Evolutionary conservation across 1,140 invertebrate genomes (phyloP), one percentile per base, ranked within the genome.

Genomic region (Maniola jurtina): DNA sequence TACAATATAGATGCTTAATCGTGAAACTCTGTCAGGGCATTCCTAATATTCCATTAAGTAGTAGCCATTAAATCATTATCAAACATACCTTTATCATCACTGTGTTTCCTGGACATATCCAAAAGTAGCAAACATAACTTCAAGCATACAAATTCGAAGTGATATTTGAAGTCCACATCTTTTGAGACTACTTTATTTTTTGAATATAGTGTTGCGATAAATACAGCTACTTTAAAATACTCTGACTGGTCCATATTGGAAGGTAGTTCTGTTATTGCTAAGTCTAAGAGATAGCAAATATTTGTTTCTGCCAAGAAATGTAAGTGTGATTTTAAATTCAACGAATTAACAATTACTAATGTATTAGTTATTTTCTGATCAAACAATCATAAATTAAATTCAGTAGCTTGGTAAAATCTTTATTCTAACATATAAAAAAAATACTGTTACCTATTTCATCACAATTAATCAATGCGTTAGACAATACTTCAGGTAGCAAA

Each of bases 41-140:
- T 25, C 1, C 4, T 4, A 25, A 25, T 25, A 25, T 25, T 25
- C 25, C 4, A 25, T 25, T 25, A 25, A 4, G 25, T 25, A 25
- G 25, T 25, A 25, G 25, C n/a, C n/a, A n/a, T 25, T 25, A 25
- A 14, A 48, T 48, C 48, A 52, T 11, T 8, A 48, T 13, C 6
- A 48, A 14, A n/a, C n/a, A n/a, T 73, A 89, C 87, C 83, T 79
- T 82, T 79, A 65, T 83, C 79, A 66, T 88, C 84, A 60, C 84
- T 80, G 61, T 84, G 71, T n/a, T 82, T 76, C 15, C 73, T 71
- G 11, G 83, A 74, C 38, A 86, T 56, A 10, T 73, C 72, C 15
- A 89, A 55, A 6, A 89, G 52, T 61, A 84, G 76, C 7, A 84
- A 36, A 34, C 81, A 75, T 6, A 89, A 61, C 14, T 85, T 86